Base-by-base conservation (phyloP, 1,140 invertebrate genomes). In the Diorhabda sublineata region DNA sequence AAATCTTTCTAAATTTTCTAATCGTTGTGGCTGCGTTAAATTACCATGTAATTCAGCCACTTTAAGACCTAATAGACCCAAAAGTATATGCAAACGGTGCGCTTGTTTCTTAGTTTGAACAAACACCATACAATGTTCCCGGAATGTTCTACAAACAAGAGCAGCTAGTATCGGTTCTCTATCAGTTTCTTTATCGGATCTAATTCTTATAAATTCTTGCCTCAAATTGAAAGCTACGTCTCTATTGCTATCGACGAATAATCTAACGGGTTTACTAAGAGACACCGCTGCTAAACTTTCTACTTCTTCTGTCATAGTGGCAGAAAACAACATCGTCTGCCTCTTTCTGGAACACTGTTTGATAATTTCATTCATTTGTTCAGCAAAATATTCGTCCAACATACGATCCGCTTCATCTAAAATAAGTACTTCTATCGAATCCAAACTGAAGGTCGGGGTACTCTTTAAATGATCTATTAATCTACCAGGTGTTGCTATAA, bases 251-350 rank as follows among this genome's bases (percentile, higher is more conserved):
- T 99, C 95, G 0, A 99, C 92, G 82, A 96, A 96, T 65, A 99
- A 87, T 82, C 93, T 96, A 5, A 98, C 90, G 1, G 98, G 97
- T 71, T 94, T 92, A 59, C 91, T 89, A 3, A 99, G 83, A 0
- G 96, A 98, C 0, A 99, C 91, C 2, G 93, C 86, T 0, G 94
- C 95, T 58, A 99, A 84, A 61, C 69, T 69, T 71, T 75, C 91
- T 0, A 99, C 96, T 82, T 95, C 89, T 61, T 98, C 96, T 3
- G 95, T 98, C 96, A 99, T 98, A 2, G 98, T 99, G 8, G 98
- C 98, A 2, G 97, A 99, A 83, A 99, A 99, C 26, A 99, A 82
- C 86, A 99, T 93, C 0, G 96, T 98, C 82, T 99, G 97, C n/a
- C 96, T 85, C n/a, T 90, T 96, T 57, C 89, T 86, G 3, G 94